Conservation (phyloP, 2,888 invertebrate genomes). For the Theretra japonica region DNA sequence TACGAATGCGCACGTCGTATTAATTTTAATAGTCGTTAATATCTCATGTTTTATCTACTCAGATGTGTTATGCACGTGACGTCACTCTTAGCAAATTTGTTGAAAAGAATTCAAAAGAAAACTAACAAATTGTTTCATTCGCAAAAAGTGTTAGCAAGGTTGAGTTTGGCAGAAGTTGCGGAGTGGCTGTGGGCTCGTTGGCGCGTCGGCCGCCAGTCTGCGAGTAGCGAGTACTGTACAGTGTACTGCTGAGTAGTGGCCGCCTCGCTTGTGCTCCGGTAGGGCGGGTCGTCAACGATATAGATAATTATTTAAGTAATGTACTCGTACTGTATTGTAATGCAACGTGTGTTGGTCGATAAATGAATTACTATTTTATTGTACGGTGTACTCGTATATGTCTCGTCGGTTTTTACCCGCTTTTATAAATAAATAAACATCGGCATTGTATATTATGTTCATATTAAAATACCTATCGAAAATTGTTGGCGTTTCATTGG, state of each 20-base stretch:
- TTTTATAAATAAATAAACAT: slow-evolving; percentile 83
- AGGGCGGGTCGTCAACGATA: neutral
- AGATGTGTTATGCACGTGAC: too few species aligned
- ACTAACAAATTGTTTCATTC: too few species aligned
- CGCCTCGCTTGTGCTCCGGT: neutral
- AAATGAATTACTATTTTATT: slow-evolving; percentile 55
- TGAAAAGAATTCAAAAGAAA: too few species aligned
- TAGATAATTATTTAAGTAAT: slow-evolving; percentile 57
- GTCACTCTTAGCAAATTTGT: too few species aligned
- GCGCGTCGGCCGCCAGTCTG: too few species aligned
- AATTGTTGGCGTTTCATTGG: slow-evolving; percentile 49
- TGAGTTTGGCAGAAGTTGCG: neutral
- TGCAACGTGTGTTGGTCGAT: slow-evolving; percentile 31
- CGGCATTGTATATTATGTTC: slow-evolving; percentile 83
- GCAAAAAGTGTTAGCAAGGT: neutral
- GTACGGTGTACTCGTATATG: slow-evolving; percentile 75
- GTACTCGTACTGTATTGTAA: slow-evolving; percentile 51
- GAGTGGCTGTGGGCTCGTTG: neutral
- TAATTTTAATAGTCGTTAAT: neutral
- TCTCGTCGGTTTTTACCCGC: slow-evolving; percentile 79
- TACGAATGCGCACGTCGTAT: neutral
- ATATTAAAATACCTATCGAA: slow-evolving; percentile 79
- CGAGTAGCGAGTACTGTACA: neutral
- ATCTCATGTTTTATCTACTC: too few species aligned
- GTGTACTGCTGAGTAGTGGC: too few species aligned